These are phyloP conservation scores for Cyclina sinensis DNA, from an alignment of 1,140 invertebrate genomes.

Conservation along the genomic window DNA sequence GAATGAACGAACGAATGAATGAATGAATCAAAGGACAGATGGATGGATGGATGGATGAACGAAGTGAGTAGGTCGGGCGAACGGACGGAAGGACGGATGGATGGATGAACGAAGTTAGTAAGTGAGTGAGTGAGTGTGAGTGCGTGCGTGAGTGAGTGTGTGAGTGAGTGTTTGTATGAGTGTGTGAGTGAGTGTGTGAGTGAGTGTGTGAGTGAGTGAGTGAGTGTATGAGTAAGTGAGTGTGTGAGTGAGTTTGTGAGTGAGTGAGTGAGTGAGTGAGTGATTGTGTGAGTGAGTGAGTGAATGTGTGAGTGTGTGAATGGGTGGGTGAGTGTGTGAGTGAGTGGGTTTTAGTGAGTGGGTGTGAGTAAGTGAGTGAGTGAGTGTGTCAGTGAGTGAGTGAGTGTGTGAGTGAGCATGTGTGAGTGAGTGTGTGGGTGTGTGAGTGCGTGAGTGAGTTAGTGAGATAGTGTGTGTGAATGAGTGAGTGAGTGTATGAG, in stretches of 20 bases:
- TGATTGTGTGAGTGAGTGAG: no score
- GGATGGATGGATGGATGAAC: no score
- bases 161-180: neutral
- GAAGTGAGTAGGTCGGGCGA: neutral
- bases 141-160: no score
- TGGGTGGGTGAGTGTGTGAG: neutral
- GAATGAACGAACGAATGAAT: neutral
- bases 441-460: neutral
- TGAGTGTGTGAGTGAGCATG: neutral
- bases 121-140: neutral
- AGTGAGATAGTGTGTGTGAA: neutral
- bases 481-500: no score
- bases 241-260: neutral
- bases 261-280: neutral
- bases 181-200: neutral
- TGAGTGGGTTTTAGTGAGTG: neutral
- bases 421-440: neutral
- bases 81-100: neutral
- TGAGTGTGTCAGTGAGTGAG: constrained; percentile 22
- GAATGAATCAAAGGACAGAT: neutral
- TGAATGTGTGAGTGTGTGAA: no score
- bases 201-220: constrained; percentile 6
- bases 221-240: no score
- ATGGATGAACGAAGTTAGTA: neutral
- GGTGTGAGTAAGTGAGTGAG: constrained; percentile 23